phyloP scores from a whole-genome alignment of 2,113 vertebrate genomes.

The Hiodon tergisus region DNA sequence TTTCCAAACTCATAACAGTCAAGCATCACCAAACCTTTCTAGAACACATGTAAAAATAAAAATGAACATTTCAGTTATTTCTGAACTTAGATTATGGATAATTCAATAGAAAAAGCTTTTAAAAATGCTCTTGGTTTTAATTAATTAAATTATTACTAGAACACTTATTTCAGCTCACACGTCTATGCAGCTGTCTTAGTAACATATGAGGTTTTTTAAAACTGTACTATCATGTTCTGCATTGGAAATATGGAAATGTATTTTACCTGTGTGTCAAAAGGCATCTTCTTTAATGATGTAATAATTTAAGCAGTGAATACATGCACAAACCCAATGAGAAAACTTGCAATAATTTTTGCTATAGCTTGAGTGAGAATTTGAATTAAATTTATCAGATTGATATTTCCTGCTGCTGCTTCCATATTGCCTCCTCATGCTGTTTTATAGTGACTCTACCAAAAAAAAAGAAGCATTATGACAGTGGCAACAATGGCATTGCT shows the following conservation, averaged over 20 bases:
- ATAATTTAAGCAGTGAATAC: conserved; percentile 19
- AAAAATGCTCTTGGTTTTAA: neutral
- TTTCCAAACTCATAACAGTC: conserved; percentile 21
- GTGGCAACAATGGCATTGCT: neutral
- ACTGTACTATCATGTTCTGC: too few relatives aligned
- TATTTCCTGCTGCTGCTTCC: neutral
- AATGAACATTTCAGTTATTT: conserved; percentile 18
- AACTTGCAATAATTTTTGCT: neutral
- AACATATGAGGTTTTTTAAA: too few relatives aligned
- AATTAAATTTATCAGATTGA: conserved; percentile 8
- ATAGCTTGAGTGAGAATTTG: conserved; percentile 7
- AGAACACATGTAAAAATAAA: conserved; percentile 5
- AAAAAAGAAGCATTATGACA: conserved; percentile 10
- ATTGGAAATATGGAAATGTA: too few relatives aligned
- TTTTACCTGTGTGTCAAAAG: too few relatives aligned
- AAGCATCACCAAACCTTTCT: conserved; percentile 17
- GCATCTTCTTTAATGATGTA: neutral
- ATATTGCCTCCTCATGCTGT: neutral
- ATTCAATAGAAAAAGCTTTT: conserved; percentile 19
- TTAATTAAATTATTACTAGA: too few relatives aligned
- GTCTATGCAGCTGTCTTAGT: too few relatives aligned
- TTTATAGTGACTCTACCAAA: neutral
- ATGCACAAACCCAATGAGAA: conserved; percentile 18
- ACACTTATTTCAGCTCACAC: too few relatives aligned
- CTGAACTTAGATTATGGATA: conserved; percentile 5